Evolutionary conservation across 1,140 invertebrate species (phyloP).

Genomic region (Tribolium madens): DNA sequence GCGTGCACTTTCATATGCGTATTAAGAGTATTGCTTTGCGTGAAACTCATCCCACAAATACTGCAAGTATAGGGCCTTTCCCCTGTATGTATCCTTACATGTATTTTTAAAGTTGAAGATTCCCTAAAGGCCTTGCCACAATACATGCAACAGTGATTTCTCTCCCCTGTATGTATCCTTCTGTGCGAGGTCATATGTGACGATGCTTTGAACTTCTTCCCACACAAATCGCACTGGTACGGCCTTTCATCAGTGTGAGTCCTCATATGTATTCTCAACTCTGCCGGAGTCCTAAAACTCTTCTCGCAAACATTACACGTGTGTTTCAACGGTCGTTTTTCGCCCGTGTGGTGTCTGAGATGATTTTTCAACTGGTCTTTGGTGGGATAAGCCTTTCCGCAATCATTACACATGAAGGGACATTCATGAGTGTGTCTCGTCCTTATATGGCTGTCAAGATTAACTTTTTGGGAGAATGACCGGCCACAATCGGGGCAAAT

Average conservation of each 20-base stretch:
- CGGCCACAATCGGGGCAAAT: slow-evolving; percentile 46
- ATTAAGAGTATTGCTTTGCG: slow-evolving; percentile 48
- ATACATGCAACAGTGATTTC: slow-evolving; percentile 44
- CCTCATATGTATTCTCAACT: slow-evolving; percentile 42
- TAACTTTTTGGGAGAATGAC: slow-evolving; percentile 47
- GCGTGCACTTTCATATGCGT: slow-evolving; percentile 48
- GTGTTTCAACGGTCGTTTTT: slow-evolving; percentile 62
- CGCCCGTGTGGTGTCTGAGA: slow-evolving; percentile 71
- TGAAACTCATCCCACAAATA: slow-evolving; percentile 44
- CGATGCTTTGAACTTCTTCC: slow-evolving; percentile 43
- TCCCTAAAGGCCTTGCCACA: slow-evolving; percentile 45
- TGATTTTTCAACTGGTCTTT: slow-evolving; percentile 70
- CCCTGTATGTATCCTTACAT: slow-evolving; percentile 44
- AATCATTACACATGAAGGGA: slow-evolving; percentile 69
- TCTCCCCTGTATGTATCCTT: slow-evolving; percentile 47
- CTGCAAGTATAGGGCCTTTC: slow-evolving; percentile 45
- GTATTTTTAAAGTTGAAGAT: slow-evolving; percentile 44
- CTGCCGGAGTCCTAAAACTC: slow-evolving; percentile 32
- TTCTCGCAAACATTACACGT: slow-evolving; percentile 43
- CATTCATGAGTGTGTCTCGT: slow-evolving; percentile 48
- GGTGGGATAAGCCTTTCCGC: slow-evolving; percentile 80
- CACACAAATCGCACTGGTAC: slow-evolving; percentile 49
- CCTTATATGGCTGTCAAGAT: slow-evolving; percentile 44
- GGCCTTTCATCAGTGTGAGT: slow-evolving; percentile 48
- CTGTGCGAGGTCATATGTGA: slow-evolving; percentile 50